Evolutionary conservation across 2,113 vertebrate species (phyloP).

Genomic region (Progne subis): DNA sequence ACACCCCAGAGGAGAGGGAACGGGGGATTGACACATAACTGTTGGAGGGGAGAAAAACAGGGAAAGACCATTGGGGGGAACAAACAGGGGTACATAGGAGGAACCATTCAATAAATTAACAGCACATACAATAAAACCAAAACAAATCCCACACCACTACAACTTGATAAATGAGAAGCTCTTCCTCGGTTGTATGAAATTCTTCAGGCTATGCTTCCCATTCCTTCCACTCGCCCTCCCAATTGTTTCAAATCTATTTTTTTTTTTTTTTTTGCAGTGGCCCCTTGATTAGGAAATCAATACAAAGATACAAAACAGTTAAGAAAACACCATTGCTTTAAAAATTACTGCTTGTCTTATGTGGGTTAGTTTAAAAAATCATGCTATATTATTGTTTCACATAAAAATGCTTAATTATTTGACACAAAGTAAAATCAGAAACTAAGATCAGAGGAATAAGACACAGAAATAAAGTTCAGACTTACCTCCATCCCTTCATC

Average conservation of each 20-base stretch:
- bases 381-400: background rate
- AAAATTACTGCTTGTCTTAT: background rate
- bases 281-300: background rate
- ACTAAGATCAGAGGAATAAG: background rate
- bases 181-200: background rate
- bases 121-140: too few relatives aligned
- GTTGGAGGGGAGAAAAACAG: too few relatives aligned
- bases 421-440: background rate
- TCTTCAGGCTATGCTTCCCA: background rate
- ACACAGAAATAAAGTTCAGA: background rate
- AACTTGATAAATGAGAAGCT: background rate
- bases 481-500: background rate
- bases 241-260: background rate
- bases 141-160: too few relatives aligned
- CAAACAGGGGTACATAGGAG: too few relatives aligned
- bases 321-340: background rate
- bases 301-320: background rate
- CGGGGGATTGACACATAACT: too few relatives aligned
- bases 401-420: background rate
- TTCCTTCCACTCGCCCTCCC: background rate
- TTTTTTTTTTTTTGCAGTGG: background rate
- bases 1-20: too few relatives aligned
- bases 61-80: too few relatives aligned
- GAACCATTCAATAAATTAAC: too few relatives aligned
- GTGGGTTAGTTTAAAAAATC: background rate